Conservation (phyloP, 2,888 invertebrate species). For the Drosophila buzzatii region DNA sequence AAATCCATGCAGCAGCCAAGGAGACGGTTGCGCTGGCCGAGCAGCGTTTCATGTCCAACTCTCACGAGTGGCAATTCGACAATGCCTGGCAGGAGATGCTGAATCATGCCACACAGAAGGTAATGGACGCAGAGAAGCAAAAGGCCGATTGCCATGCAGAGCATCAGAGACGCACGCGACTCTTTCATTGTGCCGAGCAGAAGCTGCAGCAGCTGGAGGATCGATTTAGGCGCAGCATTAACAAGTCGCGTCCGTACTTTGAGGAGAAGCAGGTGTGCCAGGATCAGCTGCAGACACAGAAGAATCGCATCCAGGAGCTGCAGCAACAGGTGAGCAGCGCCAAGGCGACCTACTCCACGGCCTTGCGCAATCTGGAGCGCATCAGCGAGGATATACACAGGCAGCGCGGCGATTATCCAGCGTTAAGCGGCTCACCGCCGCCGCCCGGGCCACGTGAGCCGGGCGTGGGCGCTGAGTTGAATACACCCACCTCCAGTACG, state of each 20-base stretch:
- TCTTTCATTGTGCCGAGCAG: conserved; percentile 92
- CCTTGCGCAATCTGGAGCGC: conserved; percentile 93
- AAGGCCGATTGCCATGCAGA: conserved; percentile 95
- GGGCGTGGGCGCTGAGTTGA: conserved; percentile 91
- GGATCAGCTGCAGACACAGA: conserved; percentile 93
- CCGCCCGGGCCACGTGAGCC: conserved; percentile 87
- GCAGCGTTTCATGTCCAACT: conserved; percentile 87
- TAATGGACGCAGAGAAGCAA: conserved; percentile 96
- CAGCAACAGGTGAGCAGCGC: conserved; percentile 90
- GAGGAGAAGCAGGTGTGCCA: conserved; percentile 95
- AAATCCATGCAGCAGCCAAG: conserved; percentile 96
- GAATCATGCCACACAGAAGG: conserved; percentile 97
- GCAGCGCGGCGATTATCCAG: conserved; percentile 83
- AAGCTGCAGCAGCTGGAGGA: conserved; percentile 93
- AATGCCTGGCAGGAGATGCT: conserved; percentile 99
- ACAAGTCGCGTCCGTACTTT: conserved; percentile 95
- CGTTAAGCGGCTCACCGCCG: conserved; percentile 70
- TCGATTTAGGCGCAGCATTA: conserved; percentile 92
- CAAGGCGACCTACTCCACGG: conserved; percentile 92
- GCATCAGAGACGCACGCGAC: conserved; percentile 92
- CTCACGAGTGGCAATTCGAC: conserved; percentile 91
- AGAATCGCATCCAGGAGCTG: conserved; percentile 92
- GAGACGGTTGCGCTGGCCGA: conserved; percentile 97
- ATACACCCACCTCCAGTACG: conserved; percentile 79
- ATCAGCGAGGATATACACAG: conserved; percentile 96